Evolutionary conservation across 1,140 invertebrate genomes (phyloP).

Genomic region (Zaprionus camerounensis): DNA sequence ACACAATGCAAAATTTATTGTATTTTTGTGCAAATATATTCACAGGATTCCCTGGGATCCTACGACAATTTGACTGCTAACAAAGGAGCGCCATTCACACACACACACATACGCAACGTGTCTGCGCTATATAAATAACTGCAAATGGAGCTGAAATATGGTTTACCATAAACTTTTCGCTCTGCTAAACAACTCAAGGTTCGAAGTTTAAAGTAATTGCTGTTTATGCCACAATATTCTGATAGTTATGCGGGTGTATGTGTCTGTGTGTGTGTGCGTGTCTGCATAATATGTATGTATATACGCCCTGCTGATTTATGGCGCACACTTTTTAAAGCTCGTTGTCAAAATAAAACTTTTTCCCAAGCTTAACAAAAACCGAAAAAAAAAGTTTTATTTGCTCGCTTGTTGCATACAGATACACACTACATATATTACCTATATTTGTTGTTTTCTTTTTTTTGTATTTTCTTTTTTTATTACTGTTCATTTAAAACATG

Average conservation of each 20-base stretch:
- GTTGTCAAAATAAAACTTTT: slow-evolving; percentile 66
- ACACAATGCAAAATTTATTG: slow-evolving; percentile 26
- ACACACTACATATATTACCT: slow-evolving; percentile 19
- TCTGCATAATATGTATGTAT: slow-evolving; percentile 12
- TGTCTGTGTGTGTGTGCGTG: slow-evolving; percentile 17
- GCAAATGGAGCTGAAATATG: slow-evolving; percentile 60
- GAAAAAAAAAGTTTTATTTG: slow-evolving; percentile 64
- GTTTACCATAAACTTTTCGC: slow-evolving; percentile 65
- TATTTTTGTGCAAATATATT: slow-evolving; percentile 27
- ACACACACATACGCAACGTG: slow-evolving; percentile 5
- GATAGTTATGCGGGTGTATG: slow-evolving; percentile 39
- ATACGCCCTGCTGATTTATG: slow-evolving; percentile 71
- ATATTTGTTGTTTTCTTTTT: slow-evolving; percentile 31
- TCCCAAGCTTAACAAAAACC: slow-evolving; percentile 16
- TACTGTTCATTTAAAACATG: slow-evolving; percentile 30
- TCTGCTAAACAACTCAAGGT: slow-evolving; percentile 49
- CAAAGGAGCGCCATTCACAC: not conserved
- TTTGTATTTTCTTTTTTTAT: slow-evolving; percentile 13
- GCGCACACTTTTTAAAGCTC: slow-evolving; percentile 65
- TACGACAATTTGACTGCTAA: slow-evolving; percentile 20
- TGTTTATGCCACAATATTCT: slow-evolving; percentile 74
- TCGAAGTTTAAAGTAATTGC: slow-evolving; percentile 70
- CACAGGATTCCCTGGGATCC: slow-evolving; percentile 4
- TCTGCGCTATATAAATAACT: slow-evolving; percentile 58
- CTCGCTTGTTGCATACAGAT: slow-evolving; percentile 29